Evolutionary conservation across 2,888 invertebrate genomes (phyloP), one percentile per base, ranked within the genome.

Genomic region (Harpalus rubripes): DNA sequence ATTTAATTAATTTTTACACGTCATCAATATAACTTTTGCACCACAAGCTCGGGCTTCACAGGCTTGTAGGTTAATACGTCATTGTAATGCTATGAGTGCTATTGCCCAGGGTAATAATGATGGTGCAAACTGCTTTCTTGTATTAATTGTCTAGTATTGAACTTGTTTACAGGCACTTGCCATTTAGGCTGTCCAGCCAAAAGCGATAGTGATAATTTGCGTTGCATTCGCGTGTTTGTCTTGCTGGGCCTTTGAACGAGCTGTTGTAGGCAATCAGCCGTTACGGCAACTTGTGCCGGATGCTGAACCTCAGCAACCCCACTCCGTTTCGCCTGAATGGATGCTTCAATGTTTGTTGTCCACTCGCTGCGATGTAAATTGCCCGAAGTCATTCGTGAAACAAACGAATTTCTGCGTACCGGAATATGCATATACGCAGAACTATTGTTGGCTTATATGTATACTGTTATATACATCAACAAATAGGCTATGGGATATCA

Each of bases 181-280:
- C 26, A 76, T 12, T 16, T 76, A 12, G 52, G 44, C 41, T 58
- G 58, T n/a, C 52, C 76, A 58, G 56, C 58, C 18, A 58, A 78
- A 78, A 78, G 78, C 78, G 78, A 78, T 58, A 58, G 58, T 26
- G 78, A 78, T 78, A 78, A 78, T 78, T 78, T 78, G 78, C 78
- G 58, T 78, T 78, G 15, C 78, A 56, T 56, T 78, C 78, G 32
- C 18, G 58, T 78, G 78, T 78, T 78, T 78, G 78, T 78, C 56
- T 44, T 76, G 44, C 15, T 18, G 58, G 58, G 15, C 78, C 44
- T 74, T 44, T 44, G 18, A 41, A 68, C 7, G 44, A 41, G 32
- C 72, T 18, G 18, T 74, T 74, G 72, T 44, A 74, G 18, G 44
- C 16, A 74, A 74, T 74, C 72, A 74, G 72, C 72, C 41, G 44